Percentiles rank a stretch among this genome's conserved stretches.
These are phyloP conservation scores for Leucopsar rothschildi DNA, from an alignment of 2,113 vertebrate genomes.

Conservation along the genomic window DNA sequence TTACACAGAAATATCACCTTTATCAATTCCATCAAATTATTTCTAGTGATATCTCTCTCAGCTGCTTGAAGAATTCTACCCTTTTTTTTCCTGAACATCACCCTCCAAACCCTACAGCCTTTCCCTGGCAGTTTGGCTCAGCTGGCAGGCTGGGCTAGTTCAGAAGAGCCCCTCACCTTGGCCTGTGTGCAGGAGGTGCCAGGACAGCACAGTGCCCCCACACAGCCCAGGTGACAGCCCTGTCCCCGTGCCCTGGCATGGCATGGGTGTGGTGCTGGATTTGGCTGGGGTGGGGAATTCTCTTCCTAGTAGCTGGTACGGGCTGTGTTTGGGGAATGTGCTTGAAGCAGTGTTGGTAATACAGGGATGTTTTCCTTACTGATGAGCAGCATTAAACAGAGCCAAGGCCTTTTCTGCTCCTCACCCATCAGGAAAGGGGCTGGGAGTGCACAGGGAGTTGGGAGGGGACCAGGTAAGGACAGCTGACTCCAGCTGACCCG, in stretches of 20 bases:
- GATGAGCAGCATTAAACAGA: not conserved
- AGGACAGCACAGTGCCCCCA: rapidly evolving
- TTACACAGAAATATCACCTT: not conserved
- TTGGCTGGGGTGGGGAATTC: not conserved
- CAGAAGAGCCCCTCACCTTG: not conserved
- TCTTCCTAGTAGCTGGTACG: too few relatives aligned
- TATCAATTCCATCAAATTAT: not conserved
- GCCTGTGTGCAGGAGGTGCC: not conserved
- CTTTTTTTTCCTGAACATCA: not conserved
- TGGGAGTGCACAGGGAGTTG: not conserved
- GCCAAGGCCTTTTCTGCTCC: not conserved
- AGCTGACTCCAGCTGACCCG: not conserved
- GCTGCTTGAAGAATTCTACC: not conserved
- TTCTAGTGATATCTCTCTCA: not conserved
- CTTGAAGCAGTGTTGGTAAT: not conserved
- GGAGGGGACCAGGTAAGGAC: not conserved
- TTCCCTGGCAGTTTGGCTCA: not conserved
- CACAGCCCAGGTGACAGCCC: rapidly evolving
- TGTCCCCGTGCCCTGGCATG: rapidly evolving
- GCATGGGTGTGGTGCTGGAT: not conserved
- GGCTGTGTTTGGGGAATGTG: not conserved
- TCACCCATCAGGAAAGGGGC: not conserved
- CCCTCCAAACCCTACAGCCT: not conserved
- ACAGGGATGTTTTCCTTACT: not conserved
- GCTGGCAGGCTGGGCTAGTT: not conserved